Evolutionary conservation across 2,888 invertebrate genomes (phyloP), one percentile per base, ranked within the genome.

Genomic region (Limnephilus auricula): DNA sequence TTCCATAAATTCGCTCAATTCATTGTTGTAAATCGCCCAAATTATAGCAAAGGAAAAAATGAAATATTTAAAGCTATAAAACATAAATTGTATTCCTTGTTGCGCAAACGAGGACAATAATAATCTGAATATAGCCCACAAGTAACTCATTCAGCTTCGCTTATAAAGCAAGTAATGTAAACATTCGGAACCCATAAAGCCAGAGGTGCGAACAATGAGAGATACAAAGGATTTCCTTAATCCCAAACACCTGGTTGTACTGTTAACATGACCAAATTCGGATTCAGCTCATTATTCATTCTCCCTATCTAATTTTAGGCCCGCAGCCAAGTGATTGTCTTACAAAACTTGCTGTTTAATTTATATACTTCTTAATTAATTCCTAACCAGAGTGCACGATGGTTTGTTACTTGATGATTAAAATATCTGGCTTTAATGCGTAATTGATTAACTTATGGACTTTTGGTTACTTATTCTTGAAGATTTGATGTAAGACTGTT

Each of bases 191-290:
- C 82, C 65, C 83, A 89, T 89, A 90, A 83, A 83, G 90, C 90
- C 83, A 37, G 82, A 90, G 65, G 89, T 80, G 90, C 79, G 90
- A 92, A 92, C 92, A 92, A 91, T 83, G 92, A 40, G 78, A 86
- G 86, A 82, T 89, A 89, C 89, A 90, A 90, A 86, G 89, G 92
- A 86, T 84, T 87, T 79, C 88, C 91, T 86, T 91, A 92, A 92
- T 92, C 91, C 82, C 83, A 87, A 89, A 91, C 92, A 92, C 92
- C 92, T 92, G 92, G 92, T 80, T 90, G 88, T 89, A 65, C 92
- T 91, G 91, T 92, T 92, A 91, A 92, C 92, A 92, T 91, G 92
- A 91, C 92, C 91, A 88, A 92, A 92, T 92, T 92, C 88, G 90
- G 92, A 85, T 91, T 90, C 88, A 84, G 89, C 90, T 92, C 91